These are phyloP conservation scores for Nephotettix cincticeps DNA, from an alignment of 1,140 invertebrate species.

Conservation along the genomic window DNA sequence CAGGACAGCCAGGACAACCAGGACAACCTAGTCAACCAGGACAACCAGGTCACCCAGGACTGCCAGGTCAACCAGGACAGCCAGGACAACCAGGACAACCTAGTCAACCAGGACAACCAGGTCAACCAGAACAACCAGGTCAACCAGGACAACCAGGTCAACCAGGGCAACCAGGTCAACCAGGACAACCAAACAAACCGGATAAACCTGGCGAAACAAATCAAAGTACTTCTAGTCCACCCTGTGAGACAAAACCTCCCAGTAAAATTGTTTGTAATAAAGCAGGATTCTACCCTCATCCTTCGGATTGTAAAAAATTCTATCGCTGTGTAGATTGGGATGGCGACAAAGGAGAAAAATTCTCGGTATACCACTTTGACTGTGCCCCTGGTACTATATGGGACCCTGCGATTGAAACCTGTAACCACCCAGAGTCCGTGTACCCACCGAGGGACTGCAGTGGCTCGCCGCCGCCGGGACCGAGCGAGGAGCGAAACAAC, in stretches of 20 bases:
- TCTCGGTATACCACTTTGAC: conserved; percentile 55
- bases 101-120: neutral
- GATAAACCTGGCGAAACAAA: neutral
- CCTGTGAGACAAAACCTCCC: conserved; percentile 24
- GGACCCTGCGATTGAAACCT: conserved; percentile 53
- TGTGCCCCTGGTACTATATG: conserved; percentile 57
- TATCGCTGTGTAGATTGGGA: conserved; percentile 67
- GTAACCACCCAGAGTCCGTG: conserved; percentile 55
- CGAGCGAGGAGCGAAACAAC: neutral
- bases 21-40: conserved; percentile 15
- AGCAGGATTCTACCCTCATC: conserved; percentile 63
- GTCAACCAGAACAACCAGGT: neutral
- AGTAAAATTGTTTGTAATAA: conserved; percentile 39
- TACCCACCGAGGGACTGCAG: conserved; percentile 52
- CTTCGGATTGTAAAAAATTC: conserved; percentile 65
- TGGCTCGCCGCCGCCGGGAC: neutral
- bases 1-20: conserved; percentile 17
- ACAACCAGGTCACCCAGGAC: conserved; percentile 10
- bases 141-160: conserved; percentile 8
- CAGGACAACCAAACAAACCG: neutral
- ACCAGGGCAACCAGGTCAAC: conserved; percentile 11
- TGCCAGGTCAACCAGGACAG: neutral
- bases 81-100: neutral
- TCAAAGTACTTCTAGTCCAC: conserved; percentile 1
- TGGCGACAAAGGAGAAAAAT: conserved; percentile 58